Evolutionary conservation across 2,888 invertebrate species (phyloP), one percentile per base, ranked within the genome.

Genomic region (Eubasilissa splendida): DNA sequence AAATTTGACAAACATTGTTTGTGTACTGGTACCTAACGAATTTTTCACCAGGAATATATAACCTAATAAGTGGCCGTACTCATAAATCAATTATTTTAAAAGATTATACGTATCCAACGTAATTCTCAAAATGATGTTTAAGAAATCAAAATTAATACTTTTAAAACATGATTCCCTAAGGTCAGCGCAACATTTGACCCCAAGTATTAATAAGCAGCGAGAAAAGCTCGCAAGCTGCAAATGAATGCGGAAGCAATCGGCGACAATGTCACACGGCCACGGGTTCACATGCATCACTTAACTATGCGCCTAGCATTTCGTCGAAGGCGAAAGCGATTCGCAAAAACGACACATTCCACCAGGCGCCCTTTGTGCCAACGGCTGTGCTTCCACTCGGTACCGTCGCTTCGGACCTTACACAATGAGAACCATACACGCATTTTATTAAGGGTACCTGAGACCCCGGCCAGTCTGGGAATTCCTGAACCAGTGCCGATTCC

Each of bases 391-490:
- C 22, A 22, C 22, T 66, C 66, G 33, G 42, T n/a, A 66, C 66
- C 33, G 33, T 66, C 22, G 22, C 22, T 22, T 22, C 22, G 54
- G 31, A 54, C 71, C 54, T 52, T n/a, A 52, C 71, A 71, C 56
- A 53, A 22, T 10, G 54, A 11, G 12, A 58, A n/a, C 12, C 33
- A 54, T 14, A 74, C 74, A 60, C 74, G 14, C 60, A 70, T 73
- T 71, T 71, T 79, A 79, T 79, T 65, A 65, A 42, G 71, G 33
- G 33, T 56, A 79, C 79, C 74, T 65, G 79, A 73, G 54, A 53
- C 53, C 56, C 53, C 12, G 50, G 54, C 66, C 66, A 65, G 65
- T 54, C 31, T 33, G 22, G 56, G 76, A 76, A 76, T 76, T 65
- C 58, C 56, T 65, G 12, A 9, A 74, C 74, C 65, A 68, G 50